Evolutionary conservation across 2,888 invertebrate species (phyloP).

Genomic region (Heliconius sara): DNA sequence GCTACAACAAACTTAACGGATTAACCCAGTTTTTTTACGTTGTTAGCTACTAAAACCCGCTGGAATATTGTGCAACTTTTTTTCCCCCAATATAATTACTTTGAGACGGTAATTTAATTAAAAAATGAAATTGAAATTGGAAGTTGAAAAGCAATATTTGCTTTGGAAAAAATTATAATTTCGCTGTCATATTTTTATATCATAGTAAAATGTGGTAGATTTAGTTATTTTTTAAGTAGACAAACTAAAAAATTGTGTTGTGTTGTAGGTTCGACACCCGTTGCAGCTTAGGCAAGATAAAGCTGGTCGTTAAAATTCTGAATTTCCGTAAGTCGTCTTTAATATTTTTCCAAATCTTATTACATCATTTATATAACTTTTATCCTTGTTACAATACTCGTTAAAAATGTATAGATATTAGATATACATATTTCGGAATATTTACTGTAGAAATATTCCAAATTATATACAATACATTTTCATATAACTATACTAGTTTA

Average conservation of each 20-base stretch:
- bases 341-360: no score
- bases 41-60: slow-evolving; percentile 23
- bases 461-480: no score
- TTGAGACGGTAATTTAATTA: slow-evolving; percentile 24
- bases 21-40: slow-evolving; percentile 24
- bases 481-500: no score
- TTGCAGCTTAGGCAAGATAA: neutral
- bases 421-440: no score
- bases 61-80: neutral
- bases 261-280: neutral
- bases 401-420: no score
- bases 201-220: neutral
- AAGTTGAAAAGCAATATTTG: slow-evolving; percentile 1
- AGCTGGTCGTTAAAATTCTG: no score
- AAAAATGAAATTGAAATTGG: slow-evolving; percentile 24
- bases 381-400: no score
- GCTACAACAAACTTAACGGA: slow-evolving; percentile 10
- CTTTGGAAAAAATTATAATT: neutral
- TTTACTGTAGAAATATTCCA: no score
- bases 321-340: no score
- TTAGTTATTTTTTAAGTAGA: neutral
- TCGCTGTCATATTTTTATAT: neutral
- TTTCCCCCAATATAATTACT: slow-evolving; percentile 25
- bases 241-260: neutral
- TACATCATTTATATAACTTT: no score